Base-by-base conservation (phyloP, 2,113 vertebrate genomes). In the Solea senegalensis region DNA sequence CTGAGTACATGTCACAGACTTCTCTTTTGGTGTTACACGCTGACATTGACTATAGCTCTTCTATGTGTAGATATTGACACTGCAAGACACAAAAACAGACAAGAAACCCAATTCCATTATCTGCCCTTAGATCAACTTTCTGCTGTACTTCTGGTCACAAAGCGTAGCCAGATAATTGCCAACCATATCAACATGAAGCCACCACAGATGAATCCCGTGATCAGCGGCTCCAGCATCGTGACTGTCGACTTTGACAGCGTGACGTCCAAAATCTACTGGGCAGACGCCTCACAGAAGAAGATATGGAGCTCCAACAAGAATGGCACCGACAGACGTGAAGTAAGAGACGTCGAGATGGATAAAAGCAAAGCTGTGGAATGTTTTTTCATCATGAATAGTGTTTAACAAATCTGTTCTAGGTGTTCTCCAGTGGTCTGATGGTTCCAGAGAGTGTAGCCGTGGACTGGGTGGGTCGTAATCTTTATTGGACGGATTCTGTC, bases 391-490 rank as follows among this genome's bases (percentile, higher is more conserved):
- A 27, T 45, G 15, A 2, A 2, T n/a, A 11, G 11, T 51, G 34
- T 48, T 73, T 1, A 62, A 13, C 58, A 21, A 34, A 34, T 54
- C 2, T 27, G 10, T 64, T 75, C 2, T 57, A 94, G 92, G 86
- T 93, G 8, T 92, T 94, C 62, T 90, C 90, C 10, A 53, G 68
- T 40, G 91, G 92, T 63, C 78, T 92, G 16, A 88, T 92, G 83
- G 84, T 83, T 49, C 88, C 92, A 21, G 93, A 94, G 63, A 92
- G 34, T 59, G 83, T 94, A 74, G 93, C 92, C 41, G 91, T 94
- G 59, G 93, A 94, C 80, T 94, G 93, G 93, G 91, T 89, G 13
- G 93, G 69, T 52, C 85, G 91, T 7, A 94, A 94, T 78, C 86
- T 94, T 50, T 94, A 94, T 26, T 94, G 92, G 93, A 86, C 88